Conservation (phyloP, 2,113 vertebrate species). For the Bettongia penicillata region DNA sequence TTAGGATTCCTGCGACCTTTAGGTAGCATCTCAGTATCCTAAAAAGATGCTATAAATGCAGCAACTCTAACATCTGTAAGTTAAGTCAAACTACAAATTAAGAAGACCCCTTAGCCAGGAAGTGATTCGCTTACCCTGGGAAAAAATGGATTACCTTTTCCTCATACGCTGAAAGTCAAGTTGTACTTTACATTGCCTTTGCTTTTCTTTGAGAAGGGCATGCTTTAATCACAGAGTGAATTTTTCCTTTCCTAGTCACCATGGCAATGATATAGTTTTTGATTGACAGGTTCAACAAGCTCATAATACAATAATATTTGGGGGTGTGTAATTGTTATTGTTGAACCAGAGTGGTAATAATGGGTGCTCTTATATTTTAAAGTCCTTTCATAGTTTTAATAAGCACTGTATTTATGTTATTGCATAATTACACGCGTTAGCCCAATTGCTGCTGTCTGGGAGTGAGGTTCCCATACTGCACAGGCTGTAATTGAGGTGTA, state of each 20-base stretch:
- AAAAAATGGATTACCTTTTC: slow-evolving; percentile 61
- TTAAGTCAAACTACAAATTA: slow-evolving; percentile 60
- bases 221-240: slow-evolving; percentile 74
- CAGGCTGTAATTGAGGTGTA: neutral
- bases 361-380: slow-evolving; percentile 9
- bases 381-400: neutral
- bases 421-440: neutral
- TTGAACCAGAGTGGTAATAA: slow-evolving; percentile 2
- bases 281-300: slow-evolving; percentile 63
- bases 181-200: slow-evolving; percentile 40
- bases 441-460: neutral
- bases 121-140: neutral
- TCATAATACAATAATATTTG: slow-evolving; percentile 61
- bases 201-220: slow-evolving; percentile 24
- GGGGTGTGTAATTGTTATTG: slow-evolving; percentile 14
- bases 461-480: neutral
- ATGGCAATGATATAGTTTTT: slow-evolving; percentile 67
- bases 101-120: slow-evolving; percentile 64
- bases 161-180: slow-evolving; percentile 73
- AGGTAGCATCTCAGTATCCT: neutral
- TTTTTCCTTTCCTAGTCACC: slow-evolving; percentile 74
- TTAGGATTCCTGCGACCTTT: neutral
- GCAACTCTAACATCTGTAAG: neutral
- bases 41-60: neutral
- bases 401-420: slow-evolving; percentile 10